These are phyloP conservation scores for Cataglyphis hispanica DNA, from an alignment of 1,140 invertebrate species.

Conservation along the genomic window DNA sequence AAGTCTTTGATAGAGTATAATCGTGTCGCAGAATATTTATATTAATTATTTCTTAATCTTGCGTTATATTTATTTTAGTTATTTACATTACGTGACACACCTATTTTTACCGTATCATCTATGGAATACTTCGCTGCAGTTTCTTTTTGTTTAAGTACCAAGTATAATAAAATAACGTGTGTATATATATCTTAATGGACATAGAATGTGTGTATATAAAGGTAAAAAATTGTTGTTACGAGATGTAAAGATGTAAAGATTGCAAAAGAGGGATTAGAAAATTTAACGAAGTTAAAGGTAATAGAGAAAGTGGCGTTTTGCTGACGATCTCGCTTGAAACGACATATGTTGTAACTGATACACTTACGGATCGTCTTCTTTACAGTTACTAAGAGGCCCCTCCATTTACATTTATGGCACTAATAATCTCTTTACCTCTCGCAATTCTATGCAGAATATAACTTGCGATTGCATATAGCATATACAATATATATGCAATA, in stretches of 20 bases:
- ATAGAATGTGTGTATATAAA: conserved; percentile 33
- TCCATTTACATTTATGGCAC: conserved; percentile 67
- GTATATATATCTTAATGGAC: neutral
- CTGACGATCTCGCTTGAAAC: neutral
- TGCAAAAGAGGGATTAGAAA: conserved; percentile 12
- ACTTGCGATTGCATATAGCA: conserved; percentile 14
- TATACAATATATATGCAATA: conserved; percentile 9
- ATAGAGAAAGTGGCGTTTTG: conserved; percentile 28
- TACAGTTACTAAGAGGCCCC: conserved; percentile 51
- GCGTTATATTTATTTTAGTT: conserved; percentile 59
- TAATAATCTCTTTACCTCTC: conserved; percentile 28
- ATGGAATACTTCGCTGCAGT: conserved; percentile 46
- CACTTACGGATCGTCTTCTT: conserved; percentile 44
- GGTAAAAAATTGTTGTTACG: conserved; percentile 19
- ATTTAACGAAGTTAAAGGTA: neutral
- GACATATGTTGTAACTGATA: conserved; percentile 14
- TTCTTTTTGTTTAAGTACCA: conserved; percentile 51
- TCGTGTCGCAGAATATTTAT: conserved; percentile 47
- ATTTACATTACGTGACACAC: conserved; percentile 27
- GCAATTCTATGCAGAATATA: conserved; percentile 18
- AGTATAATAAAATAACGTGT: neutral
- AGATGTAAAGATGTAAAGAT: conserved; percentile 35
- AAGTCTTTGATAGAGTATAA: conserved; percentile 19
- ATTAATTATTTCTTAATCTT: conserved; percentile 35
- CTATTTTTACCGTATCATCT: conserved; percentile 44